Percentiles rank a stretch among this genome's conserved stretches.
phyloP scores from a whole-genome alignment of 1,140 invertebrate species.

The Apocrypta bakeri region DNA sequence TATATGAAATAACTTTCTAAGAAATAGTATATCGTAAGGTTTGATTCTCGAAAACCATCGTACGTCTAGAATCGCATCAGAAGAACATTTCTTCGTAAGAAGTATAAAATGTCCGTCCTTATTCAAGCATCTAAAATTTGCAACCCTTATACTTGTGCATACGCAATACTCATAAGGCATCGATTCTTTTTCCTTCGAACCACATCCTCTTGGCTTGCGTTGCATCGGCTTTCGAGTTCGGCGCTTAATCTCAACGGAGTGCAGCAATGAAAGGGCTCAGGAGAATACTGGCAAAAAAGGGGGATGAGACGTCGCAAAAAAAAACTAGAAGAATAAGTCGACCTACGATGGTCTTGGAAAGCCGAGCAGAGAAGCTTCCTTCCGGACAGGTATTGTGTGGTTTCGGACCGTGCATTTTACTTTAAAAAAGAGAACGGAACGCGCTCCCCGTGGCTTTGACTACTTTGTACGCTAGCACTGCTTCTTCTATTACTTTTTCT shows the following conservation, averaged over 20 bases:
- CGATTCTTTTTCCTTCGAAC: background rate
- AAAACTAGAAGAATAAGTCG: slow-evolving; percentile 36
- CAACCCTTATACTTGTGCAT: background rate
- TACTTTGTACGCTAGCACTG: slow-evolving; percentile 5
- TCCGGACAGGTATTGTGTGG: slow-evolving; percentile 47
- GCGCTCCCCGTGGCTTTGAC: slow-evolving; percentile 31
- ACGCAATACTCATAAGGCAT: background rate
- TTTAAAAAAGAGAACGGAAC: slow-evolving; percentile 17
- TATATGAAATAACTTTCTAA: no score
- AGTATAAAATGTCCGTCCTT: background rate
- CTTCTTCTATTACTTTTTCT: background rate
- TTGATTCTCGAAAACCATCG: background rate
- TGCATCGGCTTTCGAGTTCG: background rate
- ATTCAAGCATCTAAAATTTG: background rate
- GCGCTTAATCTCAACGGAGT: slow-evolving; percentile 12
- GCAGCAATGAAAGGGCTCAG: background rate
- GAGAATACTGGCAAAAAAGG: background rate
- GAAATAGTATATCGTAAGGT: background rate
- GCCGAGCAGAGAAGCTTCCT: slow-evolving; percentile 29
- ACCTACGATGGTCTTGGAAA: slow-evolving; percentile 1
- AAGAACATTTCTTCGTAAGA: background rate
- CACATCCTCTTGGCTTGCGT: background rate
- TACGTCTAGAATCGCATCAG: background rate
- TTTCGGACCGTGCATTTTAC: slow-evolving; percentile 24
- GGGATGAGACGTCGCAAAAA: background rate